Evolutionary conservation across 1,140 invertebrate genomes (phyloP).

Genomic region (Drosophila lowei): DNA sequence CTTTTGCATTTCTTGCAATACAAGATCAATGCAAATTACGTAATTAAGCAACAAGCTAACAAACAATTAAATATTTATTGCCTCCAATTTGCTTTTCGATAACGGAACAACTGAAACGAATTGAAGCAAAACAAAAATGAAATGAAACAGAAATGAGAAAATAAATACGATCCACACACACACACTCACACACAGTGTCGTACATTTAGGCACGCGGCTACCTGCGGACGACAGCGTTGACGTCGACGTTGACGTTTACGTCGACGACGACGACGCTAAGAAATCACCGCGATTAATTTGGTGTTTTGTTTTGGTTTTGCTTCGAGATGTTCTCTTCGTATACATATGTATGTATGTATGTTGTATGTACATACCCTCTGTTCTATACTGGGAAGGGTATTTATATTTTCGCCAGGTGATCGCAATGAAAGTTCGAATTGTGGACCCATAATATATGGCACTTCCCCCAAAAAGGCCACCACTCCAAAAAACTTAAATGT

Average conservation of each 20-base stretch:
- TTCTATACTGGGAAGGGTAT: too few species aligned
- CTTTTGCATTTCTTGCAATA: conserved; percentile 36
- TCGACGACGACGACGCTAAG: too few species aligned
- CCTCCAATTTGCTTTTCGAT: conserved; percentile 74
- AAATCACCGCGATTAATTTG: too few species aligned
- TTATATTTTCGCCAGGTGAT: not conserved
- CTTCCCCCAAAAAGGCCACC: too few species aligned
- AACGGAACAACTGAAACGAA: conserved; percentile 42
- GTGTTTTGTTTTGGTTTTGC: too few species aligned
- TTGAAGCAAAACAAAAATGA: conserved; percentile 10
- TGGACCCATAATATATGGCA: not conserved
- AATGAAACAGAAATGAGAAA: conserved; percentile 35
- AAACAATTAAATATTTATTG: conserved; percentile 79
- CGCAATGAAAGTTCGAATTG: too few species aligned
- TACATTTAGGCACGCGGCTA: conserved; percentile 33
- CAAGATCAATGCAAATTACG: conserved; percentile 73
- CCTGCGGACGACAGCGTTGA: conserved; percentile 22
- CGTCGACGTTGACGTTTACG: too few species aligned
- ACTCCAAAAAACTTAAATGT: too few species aligned
- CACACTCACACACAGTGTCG: not conserved
- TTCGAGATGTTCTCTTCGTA: too few species aligned
- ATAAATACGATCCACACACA: conserved; percentile 40
- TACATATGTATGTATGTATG: conserved; percentile 8
- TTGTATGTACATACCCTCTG: not conserved
- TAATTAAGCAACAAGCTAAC: conserved; percentile 59